These are phyloP conservation scores for Marronus borbonicus DNA, from an alignment of 2,888 invertebrate species.

Conservation along the genomic window DNA sequence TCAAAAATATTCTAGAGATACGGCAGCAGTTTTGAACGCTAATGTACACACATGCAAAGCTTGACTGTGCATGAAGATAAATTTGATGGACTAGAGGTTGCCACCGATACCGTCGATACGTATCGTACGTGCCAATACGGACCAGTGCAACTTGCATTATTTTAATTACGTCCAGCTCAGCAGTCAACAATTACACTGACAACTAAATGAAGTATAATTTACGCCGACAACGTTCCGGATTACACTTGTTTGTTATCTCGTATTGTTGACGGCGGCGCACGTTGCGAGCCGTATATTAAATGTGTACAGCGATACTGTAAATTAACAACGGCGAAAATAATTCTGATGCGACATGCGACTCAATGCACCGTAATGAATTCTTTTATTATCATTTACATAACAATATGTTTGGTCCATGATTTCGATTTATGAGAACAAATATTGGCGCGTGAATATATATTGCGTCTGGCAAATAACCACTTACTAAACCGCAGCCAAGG, in stretches of 20 bases:
- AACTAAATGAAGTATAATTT: slow-evolving; percentile 45
- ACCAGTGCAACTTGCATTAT: slow-evolving; percentile 40
- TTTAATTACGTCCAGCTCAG: slow-evolving; percentile 49
- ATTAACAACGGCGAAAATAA: slow-evolving; percentile 18
- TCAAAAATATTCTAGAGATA: no score
- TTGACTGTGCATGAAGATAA: background rate
- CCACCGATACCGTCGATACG: slow-evolving; percentile 16
- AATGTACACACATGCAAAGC: no score
- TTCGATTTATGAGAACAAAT: no score
- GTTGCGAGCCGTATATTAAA: background rate
- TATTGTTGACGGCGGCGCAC: slow-evolving; percentile 28
- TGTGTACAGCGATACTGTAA: background rate
- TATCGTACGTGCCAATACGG: background rate
- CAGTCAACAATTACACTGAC: slow-evolving; percentile 45
- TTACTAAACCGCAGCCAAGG: no score
- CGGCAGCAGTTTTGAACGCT: no score
- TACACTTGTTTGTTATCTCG: slow-evolving; percentile 37
- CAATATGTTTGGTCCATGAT: no score
- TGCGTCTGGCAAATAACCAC: no score
- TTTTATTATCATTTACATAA: background rate
- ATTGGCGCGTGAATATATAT: no score
- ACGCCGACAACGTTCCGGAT: slow-evolving; percentile 37
- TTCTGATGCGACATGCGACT: background rate
- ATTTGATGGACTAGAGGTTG: slow-evolving; percentile 26
- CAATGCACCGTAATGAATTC: background rate